Percentiles rank a stretch among this genome's conserved stretches.
phyloP scores from a whole-genome alignment of 2,113 vertebrate species.

The Aythya baeri region DNA sequence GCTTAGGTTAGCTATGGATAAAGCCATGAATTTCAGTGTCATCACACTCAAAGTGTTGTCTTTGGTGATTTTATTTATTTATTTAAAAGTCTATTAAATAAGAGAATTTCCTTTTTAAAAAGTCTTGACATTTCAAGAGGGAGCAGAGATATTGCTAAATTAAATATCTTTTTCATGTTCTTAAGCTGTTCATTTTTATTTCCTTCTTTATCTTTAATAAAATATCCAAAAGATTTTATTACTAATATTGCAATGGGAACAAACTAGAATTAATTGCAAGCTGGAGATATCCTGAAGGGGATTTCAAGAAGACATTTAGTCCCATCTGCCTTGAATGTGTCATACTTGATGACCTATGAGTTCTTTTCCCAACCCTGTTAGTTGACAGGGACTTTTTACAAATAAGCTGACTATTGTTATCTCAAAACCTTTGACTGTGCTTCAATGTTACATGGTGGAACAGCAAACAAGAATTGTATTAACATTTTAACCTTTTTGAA shows the following conservation, averaged over 20 bases:
- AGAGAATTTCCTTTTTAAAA: background rate
- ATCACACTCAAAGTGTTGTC: accelerated
- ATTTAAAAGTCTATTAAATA: background rate
- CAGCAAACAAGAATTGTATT: background rate
- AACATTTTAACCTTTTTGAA: background rate
- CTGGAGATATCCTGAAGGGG: background rate
- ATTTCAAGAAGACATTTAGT: background rate
- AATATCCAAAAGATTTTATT: background rate
- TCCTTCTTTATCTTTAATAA: background rate
- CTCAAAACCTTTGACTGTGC: background rate
- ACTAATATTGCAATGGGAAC: background rate
- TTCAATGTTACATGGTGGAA: background rate
- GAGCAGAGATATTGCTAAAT: background rate
- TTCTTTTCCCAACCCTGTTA: background rate
- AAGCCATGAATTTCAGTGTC: background rate
- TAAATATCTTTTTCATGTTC: background rate
- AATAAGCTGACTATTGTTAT: background rate
- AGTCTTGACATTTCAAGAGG: background rate
- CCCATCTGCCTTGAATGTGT: background rate
- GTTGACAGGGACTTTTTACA: background rate
- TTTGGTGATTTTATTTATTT: background rate
- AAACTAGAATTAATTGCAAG: background rate
- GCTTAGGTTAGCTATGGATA: background rate
- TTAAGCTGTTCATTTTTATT: background rate
- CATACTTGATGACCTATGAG: background rate